Base-by-base conservation (phyloP, 2,797 vertebrate species). In the Potorous gilbertii region DNA sequence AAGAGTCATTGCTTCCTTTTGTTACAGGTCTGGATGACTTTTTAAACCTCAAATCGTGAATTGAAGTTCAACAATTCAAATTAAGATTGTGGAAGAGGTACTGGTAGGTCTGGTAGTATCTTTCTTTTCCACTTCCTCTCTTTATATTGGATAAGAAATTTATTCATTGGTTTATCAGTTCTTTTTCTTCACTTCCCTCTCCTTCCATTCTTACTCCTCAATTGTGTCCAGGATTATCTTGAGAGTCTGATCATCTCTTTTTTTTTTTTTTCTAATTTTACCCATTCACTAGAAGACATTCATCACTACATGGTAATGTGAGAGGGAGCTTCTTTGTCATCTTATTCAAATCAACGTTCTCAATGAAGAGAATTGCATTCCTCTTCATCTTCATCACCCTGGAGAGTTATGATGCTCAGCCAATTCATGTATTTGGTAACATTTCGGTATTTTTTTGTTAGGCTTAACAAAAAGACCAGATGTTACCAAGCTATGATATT, bases 311-410 rank as follows among this genome's bases (percentile, higher is more conserved):
- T 62, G 56, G 90, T 94, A 96, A 74, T 96, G 96, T 91, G 96
- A 94, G 90, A 62, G 93, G 54, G 55, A 66, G 56, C 87, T 81
- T 56, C 92, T 93, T 56, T 95, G 93, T 95, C 96, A 96, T 96
- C 96, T 95, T 97, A 94, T 93, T 92, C 93, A 96, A 97, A 96
- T 97, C 94, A 96, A 93, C 95, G 97, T 92, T 90, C 94, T 94
- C 94, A 93, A 14, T 12, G 62, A 54, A 96, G 97, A 96, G 96
- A 91, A 97, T 96, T 97, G 94, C 93, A 94, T 97, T 97, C 96
- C 55, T 56, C 96, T 97, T 97, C 94, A 87, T 96, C 91, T 94
- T 96, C 90, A 91, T 95, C 95, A 93, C 90, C 91, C 94, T 95
- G 28, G 55, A 40, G 57, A 57, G 59, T 90, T 95, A 74, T 74